Evolutionary conservation across 2,797 vertebrate genomes (phyloP), one percentile per base, ranked within the genome.

Genomic region (Falco cherrug): DNA sequence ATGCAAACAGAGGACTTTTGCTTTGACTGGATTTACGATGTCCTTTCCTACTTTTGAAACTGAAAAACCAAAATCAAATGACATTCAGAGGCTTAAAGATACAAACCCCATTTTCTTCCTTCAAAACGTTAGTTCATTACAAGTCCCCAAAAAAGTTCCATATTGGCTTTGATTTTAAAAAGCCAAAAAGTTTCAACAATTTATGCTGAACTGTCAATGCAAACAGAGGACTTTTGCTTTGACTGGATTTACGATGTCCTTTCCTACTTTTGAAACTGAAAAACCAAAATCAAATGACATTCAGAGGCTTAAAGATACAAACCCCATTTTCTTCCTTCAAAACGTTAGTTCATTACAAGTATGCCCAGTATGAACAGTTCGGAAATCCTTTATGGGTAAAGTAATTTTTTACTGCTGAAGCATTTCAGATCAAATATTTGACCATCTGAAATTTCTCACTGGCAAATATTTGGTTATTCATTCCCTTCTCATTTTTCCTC

Each of bases 241-340:
- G 56, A 94, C 92, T 83, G 35, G 60, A 57, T n/a, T 90, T 87
- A 51, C 12, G 3, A 73, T 73, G 56, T 93, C 59, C 51, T 45
- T 91, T 95, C 22, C 43, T 69, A 11, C 56, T 92, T 88, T 80
- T 50, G 48, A 93, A 93, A 59, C 17, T 29, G 21, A 89, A 78
- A 95, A 92, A 82, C 6, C 39, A 84, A 84, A 90, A 95, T 60
- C n/a, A 65, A 94, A 48, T 87, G 6, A 91, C 73, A 89, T 97
- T 91, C 91, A 89, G 93, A 80, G 68, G 35, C 33, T 80, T 71
- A 83, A 76, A 80, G 47, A 90, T 17, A 88, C 5, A 73, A 71
- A 91, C 78, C 53, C 39, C 0, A 8, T 64, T 79, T 91, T 67
- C n/a, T 76, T 89, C 21, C 33, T 51, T 91, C 35, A 83, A 61